Evolutionary conservation across 2,888 invertebrate species (phyloP).

Genomic region (Nephrotoma guestfalica): DNA sequence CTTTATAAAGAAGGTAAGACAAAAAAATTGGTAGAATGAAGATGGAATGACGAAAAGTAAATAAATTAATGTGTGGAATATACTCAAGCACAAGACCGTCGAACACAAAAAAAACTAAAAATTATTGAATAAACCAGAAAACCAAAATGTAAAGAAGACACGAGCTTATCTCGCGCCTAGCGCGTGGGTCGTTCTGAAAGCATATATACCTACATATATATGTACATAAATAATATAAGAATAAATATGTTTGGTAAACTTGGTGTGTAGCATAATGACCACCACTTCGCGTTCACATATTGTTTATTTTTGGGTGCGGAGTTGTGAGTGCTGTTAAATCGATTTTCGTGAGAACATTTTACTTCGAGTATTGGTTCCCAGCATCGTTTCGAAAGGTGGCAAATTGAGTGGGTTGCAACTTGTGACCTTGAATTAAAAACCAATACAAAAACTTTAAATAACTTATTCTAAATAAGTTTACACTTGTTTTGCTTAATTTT

Average conservation of each 20-base stretch:
- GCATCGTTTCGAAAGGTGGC: background rate
- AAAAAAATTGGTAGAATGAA: background rate
- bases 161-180: conserved; percentile 6
- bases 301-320: background rate
- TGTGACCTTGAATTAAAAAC: background rate
- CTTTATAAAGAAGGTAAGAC: background rate
- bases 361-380: background rate
- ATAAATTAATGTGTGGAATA: background rate
- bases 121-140: background rate
- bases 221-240: background rate
- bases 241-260: background rate
- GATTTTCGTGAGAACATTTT: background rate
- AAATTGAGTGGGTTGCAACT: background rate
- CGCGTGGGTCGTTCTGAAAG: conserved; percentile 4
- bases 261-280: background rate
- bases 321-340: background rate
- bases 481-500: too few species aligned
- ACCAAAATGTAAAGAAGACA: background rate
- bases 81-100: background rate
- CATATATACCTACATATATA: background rate
- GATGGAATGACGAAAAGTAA: background rate
- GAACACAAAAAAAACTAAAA: background rate
- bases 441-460: too few species aligned
- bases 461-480: too few species aligned
- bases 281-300: background rate